Base-by-base conservation (phyloP, 1,140 invertebrate species). In the Dryas iulia region DNA sequence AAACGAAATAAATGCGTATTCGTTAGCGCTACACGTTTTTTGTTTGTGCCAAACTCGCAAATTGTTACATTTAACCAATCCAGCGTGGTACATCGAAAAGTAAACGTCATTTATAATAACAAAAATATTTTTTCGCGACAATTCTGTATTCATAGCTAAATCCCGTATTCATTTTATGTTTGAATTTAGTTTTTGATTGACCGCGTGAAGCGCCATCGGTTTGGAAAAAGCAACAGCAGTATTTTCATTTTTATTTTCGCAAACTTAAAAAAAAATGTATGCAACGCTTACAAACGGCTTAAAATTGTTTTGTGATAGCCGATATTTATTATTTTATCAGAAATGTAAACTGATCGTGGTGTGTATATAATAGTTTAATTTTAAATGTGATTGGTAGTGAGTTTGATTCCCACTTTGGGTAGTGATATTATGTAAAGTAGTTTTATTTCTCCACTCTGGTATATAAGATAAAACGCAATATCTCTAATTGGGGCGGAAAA, bases 111-210 rank as follows among this genome's bases (percentile, higher is more conserved):
- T 67, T 67, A 67, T 59, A 54, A 60, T 61, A 59, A 67, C 59
- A 53, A 67, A 47, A 47, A 60, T 61, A 64, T 57, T 66, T 63
- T 68, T 33, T 10, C n/a, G 31, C 58, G 67, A 69, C 67, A 69
- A 59, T 63, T 69, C 59, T 67, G 31, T 69, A 58, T 61, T 33
- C 53, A 61, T 64, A 53, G 53, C 33, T 26, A 67, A 60, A 63
- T 59, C 31, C 39, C 25, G 28, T 65, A 57, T 65, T 64, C 62
- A 69, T 69, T 63, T 47, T 47, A 47, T 23, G 59, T 62, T 33
- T 53, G 52, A 30, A 23, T 61, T 64, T 35, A 63, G 59, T 66
- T 65, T 56, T 56, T 61, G 66, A 67, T 67, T 67, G 66, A 67
- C 66, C 66, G 66, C 66, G 58, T 24, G 30, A 30, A 61, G 47